Conservation (phyloP, 2,113 vertebrate species). For the Puma concolor region DNA sequence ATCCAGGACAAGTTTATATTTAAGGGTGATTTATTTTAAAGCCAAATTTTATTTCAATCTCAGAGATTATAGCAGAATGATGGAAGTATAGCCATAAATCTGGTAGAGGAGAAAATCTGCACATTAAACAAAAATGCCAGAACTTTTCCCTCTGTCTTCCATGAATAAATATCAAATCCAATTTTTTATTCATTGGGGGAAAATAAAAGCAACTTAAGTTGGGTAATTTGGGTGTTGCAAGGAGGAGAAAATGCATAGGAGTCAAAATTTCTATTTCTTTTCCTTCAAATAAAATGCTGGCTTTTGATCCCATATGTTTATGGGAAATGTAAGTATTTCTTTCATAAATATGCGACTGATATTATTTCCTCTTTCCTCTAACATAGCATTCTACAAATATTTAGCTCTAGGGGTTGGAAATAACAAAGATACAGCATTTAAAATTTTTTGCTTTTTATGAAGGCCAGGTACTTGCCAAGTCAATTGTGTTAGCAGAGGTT, state of each 20-base stretch:
- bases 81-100: background rate
- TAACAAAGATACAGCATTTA: background rate
- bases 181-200: background rate
- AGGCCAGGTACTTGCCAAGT: background rate
- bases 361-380: background rate
- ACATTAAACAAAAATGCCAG: background rate
- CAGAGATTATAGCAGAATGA: background rate
- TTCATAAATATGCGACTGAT: background rate
- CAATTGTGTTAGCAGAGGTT: background rate
- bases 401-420: background rate
- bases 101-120: background rate
- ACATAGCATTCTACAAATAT: background rate
- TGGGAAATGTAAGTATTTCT: constrained; percentile 43
- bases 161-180: background rate
- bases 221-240: background rate
- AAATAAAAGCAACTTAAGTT: background rate
- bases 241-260: background rate
- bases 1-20: background rate
- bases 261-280: background rate
- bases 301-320: background rate
- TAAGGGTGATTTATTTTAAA: background rate
- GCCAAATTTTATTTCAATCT: background rate
- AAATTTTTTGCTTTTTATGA: background rate
- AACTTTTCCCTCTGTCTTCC: background rate
- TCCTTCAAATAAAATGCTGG: constrained; percentile 29